Evolutionary conservation across 2,113 vertebrate species (phyloP).

Genomic region (Rattus norvegicus): GRCr8 NC_086032.1:30295001-30295500

Average conservation of each 20-base stretch:
- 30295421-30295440: not conserved
- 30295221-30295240: not conserved
- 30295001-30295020: not conserved
- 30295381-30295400: not conserved
- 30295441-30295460: not conserved
- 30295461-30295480: not conserved
- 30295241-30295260: not conserved
- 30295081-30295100: not conserved
- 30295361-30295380: not conserved
- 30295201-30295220: conserved; percentile 25
- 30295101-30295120: not conserved
- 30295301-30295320: not conserved
- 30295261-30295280: not conserved
- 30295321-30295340: not conserved
- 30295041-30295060: not conserved
- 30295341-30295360: not conserved
- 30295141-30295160: not conserved
- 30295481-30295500: not conserved
- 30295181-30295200: not conserved
- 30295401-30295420: not conserved
- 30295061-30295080: not conserved
- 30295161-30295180: not conserved
- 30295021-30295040: not conserved
- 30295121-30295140: not conserved
- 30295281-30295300: not conserved